These are phyloP conservation scores for Trogon surrucura DNA, from an alignment of 2,113 vertebrate genomes.

Conservation along the genomic window DNA sequence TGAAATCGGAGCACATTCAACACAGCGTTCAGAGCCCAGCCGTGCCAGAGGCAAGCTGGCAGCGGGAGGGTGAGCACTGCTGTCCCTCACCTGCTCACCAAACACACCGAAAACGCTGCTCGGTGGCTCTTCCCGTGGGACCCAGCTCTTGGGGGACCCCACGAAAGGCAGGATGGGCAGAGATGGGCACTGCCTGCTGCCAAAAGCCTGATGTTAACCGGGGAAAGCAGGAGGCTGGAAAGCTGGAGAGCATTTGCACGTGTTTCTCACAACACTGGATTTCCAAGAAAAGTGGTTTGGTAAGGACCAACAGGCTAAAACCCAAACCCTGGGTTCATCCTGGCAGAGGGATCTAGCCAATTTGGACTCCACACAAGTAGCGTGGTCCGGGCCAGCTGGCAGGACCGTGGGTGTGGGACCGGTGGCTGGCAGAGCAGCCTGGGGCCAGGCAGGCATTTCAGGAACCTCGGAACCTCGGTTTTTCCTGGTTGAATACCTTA, in stretches of 20 bases:
- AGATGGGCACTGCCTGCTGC: not conserved
- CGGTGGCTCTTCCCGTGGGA: not conserved
- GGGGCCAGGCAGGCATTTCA: not conserved
- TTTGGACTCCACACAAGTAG: not conserved
- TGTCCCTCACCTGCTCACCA: not conserved
- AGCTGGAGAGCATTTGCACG: not conserved
- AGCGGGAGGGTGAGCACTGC: not conserved
- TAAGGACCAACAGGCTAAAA: not conserved
- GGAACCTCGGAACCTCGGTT: not conserved
- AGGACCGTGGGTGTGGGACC: not conserved
- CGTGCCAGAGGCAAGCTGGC: not conserved
- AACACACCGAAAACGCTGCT: not conserved
- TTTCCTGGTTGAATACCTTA: not conserved
- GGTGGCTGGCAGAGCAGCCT: not conserved
- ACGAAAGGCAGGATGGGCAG: fast-evolving
- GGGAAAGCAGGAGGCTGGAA: not conserved
- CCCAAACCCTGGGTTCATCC: not conserved
- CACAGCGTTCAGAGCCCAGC: not conserved
- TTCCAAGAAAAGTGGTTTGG: not conserved
- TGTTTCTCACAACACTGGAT: not conserved
- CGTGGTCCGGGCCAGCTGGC: not conserved
- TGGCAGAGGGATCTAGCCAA: not conserved
- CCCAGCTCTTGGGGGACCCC: not conserved
- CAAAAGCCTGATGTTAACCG: not conserved
- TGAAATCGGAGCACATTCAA: not conserved